phyloP scores from a whole-genome alignment of 2,797 vertebrate genomes.

The Danio aesculapii region DNA sequence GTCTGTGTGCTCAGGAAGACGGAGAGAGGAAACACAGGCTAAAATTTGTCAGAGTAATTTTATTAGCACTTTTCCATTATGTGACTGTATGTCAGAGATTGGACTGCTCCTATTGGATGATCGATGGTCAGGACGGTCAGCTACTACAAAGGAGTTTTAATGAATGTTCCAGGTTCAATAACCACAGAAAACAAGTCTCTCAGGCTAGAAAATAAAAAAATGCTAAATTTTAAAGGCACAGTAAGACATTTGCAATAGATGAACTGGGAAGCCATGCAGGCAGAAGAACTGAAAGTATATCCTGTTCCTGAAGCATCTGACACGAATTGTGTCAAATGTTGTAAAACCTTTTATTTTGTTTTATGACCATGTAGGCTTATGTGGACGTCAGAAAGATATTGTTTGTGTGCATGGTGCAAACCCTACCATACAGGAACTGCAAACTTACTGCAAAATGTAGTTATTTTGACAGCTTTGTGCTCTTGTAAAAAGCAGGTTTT shows the following conservation, averaged over 20 bases:
- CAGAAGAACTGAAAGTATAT: neutral
- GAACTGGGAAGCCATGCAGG: neutral
- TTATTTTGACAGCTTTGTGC: no score
- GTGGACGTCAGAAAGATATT: neutral
- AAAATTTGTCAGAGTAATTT: conserved; percentile 36
- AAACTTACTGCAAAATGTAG: no score
- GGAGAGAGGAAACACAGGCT: conserved; percentile 5
- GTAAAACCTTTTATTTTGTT: neutral
- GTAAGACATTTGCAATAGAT: neutral
- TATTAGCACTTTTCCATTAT: conserved; percentile 45
- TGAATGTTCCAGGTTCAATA: neutral
- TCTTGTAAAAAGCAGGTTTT: no score
- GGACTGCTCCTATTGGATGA: conserved; percentile 37
- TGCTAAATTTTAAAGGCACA: neutral
- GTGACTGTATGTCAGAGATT: conserved; percentile 30
- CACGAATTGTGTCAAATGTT: neutral
- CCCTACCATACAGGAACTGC: neutral
- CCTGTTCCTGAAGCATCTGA: neutral
- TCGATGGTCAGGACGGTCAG: conserved; percentile 14
- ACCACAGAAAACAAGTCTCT: neutral
- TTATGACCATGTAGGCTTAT: neutral
- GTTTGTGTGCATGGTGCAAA: neutral
- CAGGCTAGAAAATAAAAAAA: neutral
- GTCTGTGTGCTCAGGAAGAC: conserved; percentile 9
- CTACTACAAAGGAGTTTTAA: conserved; percentile 41